phyloP scores from a whole-genome alignment of 2,888 invertebrate genomes.

The Aphodius sticticus region DNA sequence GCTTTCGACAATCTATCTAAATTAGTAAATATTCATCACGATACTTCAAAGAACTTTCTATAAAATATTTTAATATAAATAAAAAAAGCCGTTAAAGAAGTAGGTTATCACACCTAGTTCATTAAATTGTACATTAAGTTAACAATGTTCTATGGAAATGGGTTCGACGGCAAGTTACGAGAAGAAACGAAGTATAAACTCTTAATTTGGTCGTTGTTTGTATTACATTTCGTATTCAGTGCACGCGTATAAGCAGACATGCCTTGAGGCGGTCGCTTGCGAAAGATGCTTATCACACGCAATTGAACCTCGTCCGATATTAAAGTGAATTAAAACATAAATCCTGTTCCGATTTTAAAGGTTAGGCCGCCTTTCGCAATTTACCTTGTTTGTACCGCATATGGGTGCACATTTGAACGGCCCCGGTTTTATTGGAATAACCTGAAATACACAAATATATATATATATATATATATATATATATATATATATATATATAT shows the following conservation, averaged over 20 bases:
- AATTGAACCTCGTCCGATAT: conserved; percentile 6
- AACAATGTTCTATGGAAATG: not conserved
- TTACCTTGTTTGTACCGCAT: conserved; percentile 31
- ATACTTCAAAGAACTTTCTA: not conserved
- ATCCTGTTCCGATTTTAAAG: conserved; percentile 32
- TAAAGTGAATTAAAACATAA: conserved; percentile 22
- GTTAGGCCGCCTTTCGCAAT: conserved; percentile 29
- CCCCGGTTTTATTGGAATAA: not conserved
- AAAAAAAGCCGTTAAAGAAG: not conserved
- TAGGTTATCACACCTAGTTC: not conserved
- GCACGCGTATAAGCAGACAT: not conserved
- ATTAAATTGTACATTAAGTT: not conserved
- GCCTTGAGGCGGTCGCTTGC: conserved; percentile 5
- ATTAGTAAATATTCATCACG: not conserved
- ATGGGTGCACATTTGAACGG: conserved; percentile 10
- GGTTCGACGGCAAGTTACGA: not conserved
- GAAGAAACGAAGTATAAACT: not conserved
- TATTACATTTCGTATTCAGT: not conserved
- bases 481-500: no score
- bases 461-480: no score
- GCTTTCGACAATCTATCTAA: not conserved
- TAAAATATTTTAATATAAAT: not conserved
- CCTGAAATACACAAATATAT: no score
- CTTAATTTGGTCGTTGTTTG: not conserved
- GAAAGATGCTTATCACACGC: conserved; percentile 19